Evolutionary conservation across 53 echinoderm and acorn worm species (phyloP), one percentile per base, ranked within the genome.

Genomic region (Stichopus horrens): DNA sequence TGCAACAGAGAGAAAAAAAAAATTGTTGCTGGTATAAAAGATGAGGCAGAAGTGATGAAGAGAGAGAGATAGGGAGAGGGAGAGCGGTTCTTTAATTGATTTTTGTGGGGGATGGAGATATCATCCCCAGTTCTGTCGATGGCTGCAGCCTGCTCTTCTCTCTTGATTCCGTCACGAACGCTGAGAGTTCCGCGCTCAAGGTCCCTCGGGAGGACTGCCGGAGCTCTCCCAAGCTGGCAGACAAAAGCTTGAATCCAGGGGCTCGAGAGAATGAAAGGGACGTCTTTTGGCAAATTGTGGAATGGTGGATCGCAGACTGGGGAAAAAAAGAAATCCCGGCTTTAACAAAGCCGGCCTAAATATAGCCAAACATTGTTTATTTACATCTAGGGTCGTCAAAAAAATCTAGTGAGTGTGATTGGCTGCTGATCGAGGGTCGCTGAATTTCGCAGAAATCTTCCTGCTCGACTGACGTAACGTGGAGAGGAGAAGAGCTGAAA

Each of bases 41-140:
- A 37, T 37, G 37, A 1, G 37, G 37, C 37, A 37, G 37, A 37
- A 37, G 37, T 37, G 37, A 1, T 37, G 37, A 37, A 37, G 37
- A 37, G 37, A 37, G 37, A 37, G 37, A 37, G 37, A 37, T 37
- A 37, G 37, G 37, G 37, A 37, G 37, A 37, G 37, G 37, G 37
- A 37, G 37, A 37, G 37, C 37, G 37, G 37, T 37, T 63, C 10
- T 63, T 13, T 63, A 63, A 63, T 63, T 63, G 63, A 63, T 63
- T 63, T 63, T 63, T 63, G 63, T 63, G 63, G 63, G 63, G 63
- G 63, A 63, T 63, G 63, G 63, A 63, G 63, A 63, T 37, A 63
- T 63, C 16, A 16, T 16, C 63, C 4, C 63, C 63, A 16, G 37
- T 37, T 37, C 37, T 63, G 11, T 10, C 14, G 63, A 63, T 63